Evolutionary conservation across 2,888 invertebrate species (phyloP), one percentile per base, ranked within the genome.

Genomic region (Glaucopsyche alexis): DNA sequence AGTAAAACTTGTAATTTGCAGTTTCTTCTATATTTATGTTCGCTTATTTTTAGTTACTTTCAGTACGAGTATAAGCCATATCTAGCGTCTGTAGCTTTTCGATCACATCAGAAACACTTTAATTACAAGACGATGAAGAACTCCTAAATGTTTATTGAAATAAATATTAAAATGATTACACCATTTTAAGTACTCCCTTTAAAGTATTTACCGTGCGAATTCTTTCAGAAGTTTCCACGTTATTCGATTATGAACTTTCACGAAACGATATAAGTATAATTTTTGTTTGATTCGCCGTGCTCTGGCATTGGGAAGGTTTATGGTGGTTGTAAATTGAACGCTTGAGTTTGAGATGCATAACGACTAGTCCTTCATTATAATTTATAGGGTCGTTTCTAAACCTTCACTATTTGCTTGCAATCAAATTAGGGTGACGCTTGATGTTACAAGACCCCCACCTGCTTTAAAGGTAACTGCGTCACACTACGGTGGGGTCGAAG

Each of bases 301-400:
- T 64, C 49, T 47, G 42, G 9, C 73, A 19, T 45, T 65, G 42
- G 70, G 47, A 60, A 50, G 52, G 45, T 74, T 74, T 74, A 74
- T 40, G 74, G 69, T 13, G 71, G 49, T 71, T 65, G 65, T 73
- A 73, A 73, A 73, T 73, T 72, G 47, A 66, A 64, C 47, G 45
- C 38, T 40, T 64, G 60, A 47, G 69, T 72, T 70, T 74, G 47
- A 64, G 72, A 71, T 71, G 65, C 50, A 49, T 71, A 74, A 74
- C 55, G 71, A 74, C 73, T 52, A 66, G 71, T 55, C 55, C 72
- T 72, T 71, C 52, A 66, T 72, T 67, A 69, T 74, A 69, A 69
- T 74, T 74, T 74, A 74, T 69, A 50, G 29, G 72, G 66, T 69
- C 67, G 52, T 74, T 72, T 67, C 50, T 55, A 11, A 67, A 52